Conservation (phyloP, 2,113 vertebrate species). For the Sturnus vulgaris region DNA sequence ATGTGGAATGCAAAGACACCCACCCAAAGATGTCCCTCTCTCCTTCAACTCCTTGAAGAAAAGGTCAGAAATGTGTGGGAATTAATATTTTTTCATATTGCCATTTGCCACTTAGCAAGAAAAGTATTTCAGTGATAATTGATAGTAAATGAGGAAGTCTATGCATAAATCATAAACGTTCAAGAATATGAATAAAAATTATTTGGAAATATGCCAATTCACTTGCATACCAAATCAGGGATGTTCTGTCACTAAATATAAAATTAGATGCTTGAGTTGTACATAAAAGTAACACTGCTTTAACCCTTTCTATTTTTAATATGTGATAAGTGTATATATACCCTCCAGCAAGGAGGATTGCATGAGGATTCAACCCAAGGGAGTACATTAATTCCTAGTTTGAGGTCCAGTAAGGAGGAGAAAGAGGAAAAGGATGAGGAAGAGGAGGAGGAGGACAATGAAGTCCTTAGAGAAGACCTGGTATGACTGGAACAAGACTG, state of each 20-base stretch:
- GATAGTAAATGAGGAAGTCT: not conserved
- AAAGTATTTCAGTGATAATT: not conserved
- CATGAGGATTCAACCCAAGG: not conserved
- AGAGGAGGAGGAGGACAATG: rapidly evolving
- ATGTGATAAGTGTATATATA: not conserved
- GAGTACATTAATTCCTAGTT: not conserved
- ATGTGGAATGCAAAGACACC: not conserved
- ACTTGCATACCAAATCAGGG: not conserved
- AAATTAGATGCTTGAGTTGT: not conserved
- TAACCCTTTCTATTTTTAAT: not conserved
- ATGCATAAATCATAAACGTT: not conserved
- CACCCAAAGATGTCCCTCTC: not conserved
- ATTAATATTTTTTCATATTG: not conserved
- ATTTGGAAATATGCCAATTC: not conserved
- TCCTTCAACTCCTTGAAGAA: not conserved
- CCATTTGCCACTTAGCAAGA: not conserved
- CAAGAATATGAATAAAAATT: not conserved
- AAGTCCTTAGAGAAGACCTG: not conserved
- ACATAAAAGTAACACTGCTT: not conserved
- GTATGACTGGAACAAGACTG: not conserved
- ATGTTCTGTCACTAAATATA: not conserved
- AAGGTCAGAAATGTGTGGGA: not conserved
- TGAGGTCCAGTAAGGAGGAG: not conserved
- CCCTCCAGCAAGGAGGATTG: not conserved
- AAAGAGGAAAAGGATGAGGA: not conserved